These are phyloP conservation scores for Beris morrisii DNA, from an alignment of 2,888 invertebrate genomes.

Conservation along the genomic window DNA sequence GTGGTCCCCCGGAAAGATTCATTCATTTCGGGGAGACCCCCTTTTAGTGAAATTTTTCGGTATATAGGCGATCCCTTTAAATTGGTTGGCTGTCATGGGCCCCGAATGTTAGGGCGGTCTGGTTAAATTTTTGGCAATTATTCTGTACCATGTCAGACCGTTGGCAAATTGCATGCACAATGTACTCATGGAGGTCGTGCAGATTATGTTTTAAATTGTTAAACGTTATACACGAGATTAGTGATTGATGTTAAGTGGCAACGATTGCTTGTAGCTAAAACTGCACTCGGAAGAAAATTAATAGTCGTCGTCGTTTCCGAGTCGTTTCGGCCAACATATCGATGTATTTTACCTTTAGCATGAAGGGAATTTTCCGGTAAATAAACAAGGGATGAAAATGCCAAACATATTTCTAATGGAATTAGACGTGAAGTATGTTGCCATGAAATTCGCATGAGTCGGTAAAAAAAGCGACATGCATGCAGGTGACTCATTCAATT, in stretches of 20 bases:
- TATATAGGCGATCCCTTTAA: neutral
- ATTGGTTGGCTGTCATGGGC: constrained; percentile 25
- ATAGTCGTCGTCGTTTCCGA: constrained; percentile 1
- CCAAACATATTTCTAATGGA: constrained; percentile 17
- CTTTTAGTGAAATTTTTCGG: constrained; percentile 9
- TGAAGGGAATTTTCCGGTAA: constrained; percentile 5
- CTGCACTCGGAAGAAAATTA: constrained; percentile 9
- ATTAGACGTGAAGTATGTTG: constrained; percentile 1
- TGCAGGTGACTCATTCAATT: constrained; percentile 10
- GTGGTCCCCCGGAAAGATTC: constrained; percentile 12
- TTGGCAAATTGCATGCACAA: constrained; percentile 21
- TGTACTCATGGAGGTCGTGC: constrained; percentile 4
- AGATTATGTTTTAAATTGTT: constrained; percentile 10
- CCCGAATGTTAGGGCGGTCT: constrained; percentile 12
- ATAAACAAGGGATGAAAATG: constrained; percentile 15
- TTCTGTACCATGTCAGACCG: constrained; percentile 25
- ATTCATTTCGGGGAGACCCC: neutral
- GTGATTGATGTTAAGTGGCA: constrained; percentile 18
- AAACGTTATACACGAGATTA: constrained; percentile 10
- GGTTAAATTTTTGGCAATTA: constrained; percentile 23
- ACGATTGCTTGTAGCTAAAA: neutral
- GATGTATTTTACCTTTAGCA: constrained; percentile 1
- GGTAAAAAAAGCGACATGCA: neutral
- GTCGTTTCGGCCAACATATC: neutral
- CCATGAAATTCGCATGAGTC: no score